phyloP scores from a whole-genome alignment of 2,888 invertebrate species.

The Hypena proboscidalis region DNA sequence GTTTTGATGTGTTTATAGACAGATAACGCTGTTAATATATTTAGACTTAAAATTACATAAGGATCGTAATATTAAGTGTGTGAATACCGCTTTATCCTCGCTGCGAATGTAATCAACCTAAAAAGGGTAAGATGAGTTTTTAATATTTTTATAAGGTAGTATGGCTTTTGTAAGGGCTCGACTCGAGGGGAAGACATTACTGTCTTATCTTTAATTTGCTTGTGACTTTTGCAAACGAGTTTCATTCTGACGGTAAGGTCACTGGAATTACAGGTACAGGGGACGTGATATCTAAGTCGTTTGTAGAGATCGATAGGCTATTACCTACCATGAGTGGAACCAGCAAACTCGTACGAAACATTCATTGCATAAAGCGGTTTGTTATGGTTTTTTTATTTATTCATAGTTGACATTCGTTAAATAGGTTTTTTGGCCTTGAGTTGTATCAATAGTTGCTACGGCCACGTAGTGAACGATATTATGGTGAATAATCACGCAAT shows the following conservation, averaged over 20 bases:
- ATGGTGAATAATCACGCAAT: slow-evolving; percentile 57
- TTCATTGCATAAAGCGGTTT: slow-evolving; percentile 15
- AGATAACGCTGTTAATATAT: slow-evolving; percentile 38
- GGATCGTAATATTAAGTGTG: slow-evolving; percentile 36
- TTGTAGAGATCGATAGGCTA: no score
- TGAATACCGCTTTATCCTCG: slow-evolving; percentile 40
- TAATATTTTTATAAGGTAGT: no score
- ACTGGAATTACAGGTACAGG: no score
- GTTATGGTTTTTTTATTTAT: slow-evolving; percentile 14
- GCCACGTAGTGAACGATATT: slow-evolving; percentile 38
- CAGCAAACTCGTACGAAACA: no score
- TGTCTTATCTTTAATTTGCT: no score
- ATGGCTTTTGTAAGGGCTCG: no score
- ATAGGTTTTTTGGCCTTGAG: slow-evolving; percentile 43
- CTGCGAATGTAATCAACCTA: slow-evolving; percentile 46
- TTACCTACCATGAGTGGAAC: no score
- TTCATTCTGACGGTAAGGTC: no score
- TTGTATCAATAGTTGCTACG: slow-evolving; percentile 38
- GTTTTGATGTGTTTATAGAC: slow-evolving; percentile 64
- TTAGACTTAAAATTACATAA: slow-evolving; percentile 30
- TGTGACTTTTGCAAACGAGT: no score
- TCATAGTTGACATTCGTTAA: slow-evolving; percentile 14
- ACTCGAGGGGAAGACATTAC: no score
- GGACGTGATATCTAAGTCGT: no score
- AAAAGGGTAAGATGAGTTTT: slow-evolving; percentile 53